A percentile compares a stretch with the other conserved stretches of the same genome.
Evolutionary conservation across 2,888 invertebrate species (phyloP).

Genomic region (Lingula anatina): DNA sequence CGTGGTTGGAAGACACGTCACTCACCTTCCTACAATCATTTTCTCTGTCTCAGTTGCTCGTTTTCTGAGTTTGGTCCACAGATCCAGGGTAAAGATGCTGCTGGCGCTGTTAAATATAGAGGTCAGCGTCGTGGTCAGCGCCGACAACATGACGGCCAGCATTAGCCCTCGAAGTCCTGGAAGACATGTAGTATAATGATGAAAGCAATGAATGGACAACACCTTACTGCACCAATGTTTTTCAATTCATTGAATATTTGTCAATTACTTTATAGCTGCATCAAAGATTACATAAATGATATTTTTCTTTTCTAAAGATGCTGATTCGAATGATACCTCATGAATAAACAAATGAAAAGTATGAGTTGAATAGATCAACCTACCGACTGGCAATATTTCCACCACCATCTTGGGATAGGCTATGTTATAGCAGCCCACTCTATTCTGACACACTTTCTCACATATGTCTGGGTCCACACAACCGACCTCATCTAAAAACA

Average conservation of each 20-base stretch:
- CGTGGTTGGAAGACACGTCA: not conserved
- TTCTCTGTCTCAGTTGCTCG: slow-evolving; percentile 36
- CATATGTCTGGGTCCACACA: slow-evolving; percentile 51
- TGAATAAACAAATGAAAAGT: too few species aligned
- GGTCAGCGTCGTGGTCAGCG: slow-evolving; percentile 54
- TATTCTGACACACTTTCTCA: slow-evolving; percentile 42
- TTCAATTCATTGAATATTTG: too few species aligned
- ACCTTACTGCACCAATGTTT: too few species aligned
- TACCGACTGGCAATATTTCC: slow-evolving; percentile 48
- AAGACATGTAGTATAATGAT: not conserved
- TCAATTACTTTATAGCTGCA: too few species aligned
- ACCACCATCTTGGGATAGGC: slow-evolving; percentile 52
- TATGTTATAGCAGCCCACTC: slow-evolving; percentile 51
- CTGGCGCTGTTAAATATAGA: slow-evolving; percentile 56
- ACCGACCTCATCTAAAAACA: slow-evolving; percentile 46
- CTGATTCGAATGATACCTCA: too few species aligned
- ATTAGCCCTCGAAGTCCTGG: slow-evolving; percentile 9
- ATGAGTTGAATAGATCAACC: slow-evolving; percentile 4
- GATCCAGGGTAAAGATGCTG: slow-evolving; percentile 55
- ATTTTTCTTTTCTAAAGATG: too few species aligned
- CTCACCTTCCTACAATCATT: slow-evolving; percentile 4
- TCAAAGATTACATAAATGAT: too few species aligned
- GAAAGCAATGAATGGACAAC: not conserved
- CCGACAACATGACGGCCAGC: slow-evolving; percentile 54
- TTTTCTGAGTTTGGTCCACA: slow-evolving; percentile 48